A percentile compares a stretch with the other conserved stretches of the same genome.
Evolutionary conservation across 2,797 vertebrate genomes (phyloP).

Genomic region (Odontamblyopus rebecca): DNA sequence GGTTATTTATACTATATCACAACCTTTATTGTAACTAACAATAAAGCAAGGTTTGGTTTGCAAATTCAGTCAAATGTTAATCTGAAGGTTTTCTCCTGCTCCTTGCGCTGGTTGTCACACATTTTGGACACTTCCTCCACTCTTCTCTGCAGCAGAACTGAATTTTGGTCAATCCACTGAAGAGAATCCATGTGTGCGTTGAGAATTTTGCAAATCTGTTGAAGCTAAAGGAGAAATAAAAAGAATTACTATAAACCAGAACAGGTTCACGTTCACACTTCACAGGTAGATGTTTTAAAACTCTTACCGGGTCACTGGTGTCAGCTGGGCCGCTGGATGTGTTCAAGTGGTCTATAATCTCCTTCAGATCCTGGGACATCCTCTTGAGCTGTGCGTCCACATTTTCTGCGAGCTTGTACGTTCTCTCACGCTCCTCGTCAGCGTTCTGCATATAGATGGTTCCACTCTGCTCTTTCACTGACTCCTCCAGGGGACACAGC

Average conservation of each 20-base stretch:
- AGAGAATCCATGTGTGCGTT: slow-evolving; percentile 92
- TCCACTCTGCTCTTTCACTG: slow-evolving; percentile 93
- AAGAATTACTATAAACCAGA: slow-evolving; percentile 12
- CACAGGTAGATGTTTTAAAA: not conserved
- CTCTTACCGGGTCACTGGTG: slow-evolving; percentile 83
- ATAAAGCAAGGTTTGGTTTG: not conserved
- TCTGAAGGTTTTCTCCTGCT: slow-evolving; percentile 91
- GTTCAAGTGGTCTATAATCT: slow-evolving; percentile 89
- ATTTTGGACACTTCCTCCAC: slow-evolving; percentile 93
- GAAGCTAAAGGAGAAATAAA: slow-evolving; percentile 73
- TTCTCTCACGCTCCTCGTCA: slow-evolving; percentile 93
- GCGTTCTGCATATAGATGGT: slow-evolving; percentile 97
- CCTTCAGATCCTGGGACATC: slow-evolving; percentile 93
- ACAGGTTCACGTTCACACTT: not conserved
- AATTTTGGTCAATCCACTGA: slow-evolving; percentile 92
- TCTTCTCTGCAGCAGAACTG: slow-evolving; percentile 90
- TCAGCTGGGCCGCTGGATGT: slow-evolving; percentile 82
- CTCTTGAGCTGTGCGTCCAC: slow-evolving; percentile 89
- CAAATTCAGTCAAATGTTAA: slow-evolving; percentile 83
- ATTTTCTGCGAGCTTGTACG: slow-evolving; percentile 91
- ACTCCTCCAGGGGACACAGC: slow-evolving; percentile 89
- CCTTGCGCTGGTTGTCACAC: slow-evolving; percentile 90
- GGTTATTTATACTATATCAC: not conserved
- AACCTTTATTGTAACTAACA: not conserved
- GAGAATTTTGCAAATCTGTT: slow-evolving; percentile 92